Percentiles rank a stretch among this genome's conserved stretches.
phyloP scores from a whole-genome alignment of 2,888 invertebrate genomes.

The Therioaphis trifolii region DNA sequence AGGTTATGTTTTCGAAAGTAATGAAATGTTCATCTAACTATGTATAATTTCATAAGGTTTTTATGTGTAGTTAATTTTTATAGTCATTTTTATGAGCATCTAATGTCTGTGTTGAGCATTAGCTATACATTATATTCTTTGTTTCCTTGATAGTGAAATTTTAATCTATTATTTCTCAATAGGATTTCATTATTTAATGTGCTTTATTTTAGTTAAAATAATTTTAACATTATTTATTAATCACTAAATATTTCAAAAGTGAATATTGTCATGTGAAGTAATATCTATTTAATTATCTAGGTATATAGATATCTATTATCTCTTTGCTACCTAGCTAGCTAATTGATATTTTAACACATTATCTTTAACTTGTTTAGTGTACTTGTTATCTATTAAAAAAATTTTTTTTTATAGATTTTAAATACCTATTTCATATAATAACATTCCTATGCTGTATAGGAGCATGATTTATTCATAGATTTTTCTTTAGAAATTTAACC shows the following conservation, averaged over 20 bases:
- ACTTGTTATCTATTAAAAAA: conserved; percentile 38
- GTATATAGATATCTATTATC: not conserved
- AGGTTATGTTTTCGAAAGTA: too few relatives aligned
- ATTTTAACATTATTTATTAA: not conserved
- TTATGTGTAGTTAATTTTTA: too few relatives aligned
- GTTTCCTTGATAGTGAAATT: too few relatives aligned
- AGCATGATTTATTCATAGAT: not conserved
- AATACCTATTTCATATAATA: conserved; percentile 6
- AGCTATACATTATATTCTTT: too few relatives aligned
- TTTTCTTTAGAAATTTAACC: not conserved
- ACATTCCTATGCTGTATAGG: conserved; percentile 1
- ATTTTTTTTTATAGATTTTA: not conserved
- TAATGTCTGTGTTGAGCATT: too few relatives aligned
- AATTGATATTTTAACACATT: conserved; percentile 29
- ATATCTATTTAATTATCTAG: conserved; percentile 17
- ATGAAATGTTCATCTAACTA: too few relatives aligned
- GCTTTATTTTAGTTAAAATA: not conserved
- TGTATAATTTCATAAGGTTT: too few relatives aligned
- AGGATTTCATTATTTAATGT: not conserved
- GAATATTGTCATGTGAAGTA: not conserved
- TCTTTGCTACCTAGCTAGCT: not conserved
- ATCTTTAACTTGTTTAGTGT: not conserved
- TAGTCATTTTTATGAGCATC: too few relatives aligned
- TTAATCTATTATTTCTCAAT: not conserved
- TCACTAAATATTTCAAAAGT: not conserved